A percentile compares a stretch with the other conserved stretches of the same genome.
These are phyloP conservation scores for Pemphigus obesinymphae DNA, from an alignment of 1,140 invertebrate genomes.

Conservation along the genomic window DNA sequence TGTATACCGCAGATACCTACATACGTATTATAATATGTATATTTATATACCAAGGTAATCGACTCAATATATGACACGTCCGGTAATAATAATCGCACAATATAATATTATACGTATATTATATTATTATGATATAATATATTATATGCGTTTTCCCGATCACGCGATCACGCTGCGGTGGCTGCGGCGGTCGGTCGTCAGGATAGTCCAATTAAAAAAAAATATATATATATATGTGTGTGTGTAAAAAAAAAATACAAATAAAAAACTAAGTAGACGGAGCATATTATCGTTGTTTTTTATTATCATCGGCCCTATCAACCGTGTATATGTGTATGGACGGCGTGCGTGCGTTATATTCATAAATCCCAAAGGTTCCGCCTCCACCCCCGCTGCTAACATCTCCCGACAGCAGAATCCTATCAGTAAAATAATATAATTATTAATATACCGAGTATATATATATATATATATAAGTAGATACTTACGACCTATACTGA, in stretches of 20 bases:
- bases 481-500: no score
- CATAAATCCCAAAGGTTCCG: not conserved
- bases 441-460: no score
- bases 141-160: not conserved
- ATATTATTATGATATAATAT: not conserved
- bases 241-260: not conserved
- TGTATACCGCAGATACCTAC: no score
- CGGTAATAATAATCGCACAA: not conserved
- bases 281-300: not conserved
- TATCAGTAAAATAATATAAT: no score
- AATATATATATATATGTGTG: not conserved
- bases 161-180: not conserved
- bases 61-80: not conserved
- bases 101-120: not conserved
- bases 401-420: no score
- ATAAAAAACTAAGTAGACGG: not conserved
- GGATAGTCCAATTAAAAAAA: slow-evolving; percentile 23
- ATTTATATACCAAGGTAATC: not conserved
- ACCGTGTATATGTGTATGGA: not conserved
- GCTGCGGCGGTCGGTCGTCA: not conserved
- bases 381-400: slow-evolving; percentile 2
- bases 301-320: not conserved
- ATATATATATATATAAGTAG: no score
- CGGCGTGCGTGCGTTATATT: not conserved
- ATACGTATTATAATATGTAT: not conserved